Evolutionary conservation across 2,797 vertebrate species (phyloP), one percentile per base, ranked within the genome.

Genomic region (Syndactyla subalaris): DNA sequence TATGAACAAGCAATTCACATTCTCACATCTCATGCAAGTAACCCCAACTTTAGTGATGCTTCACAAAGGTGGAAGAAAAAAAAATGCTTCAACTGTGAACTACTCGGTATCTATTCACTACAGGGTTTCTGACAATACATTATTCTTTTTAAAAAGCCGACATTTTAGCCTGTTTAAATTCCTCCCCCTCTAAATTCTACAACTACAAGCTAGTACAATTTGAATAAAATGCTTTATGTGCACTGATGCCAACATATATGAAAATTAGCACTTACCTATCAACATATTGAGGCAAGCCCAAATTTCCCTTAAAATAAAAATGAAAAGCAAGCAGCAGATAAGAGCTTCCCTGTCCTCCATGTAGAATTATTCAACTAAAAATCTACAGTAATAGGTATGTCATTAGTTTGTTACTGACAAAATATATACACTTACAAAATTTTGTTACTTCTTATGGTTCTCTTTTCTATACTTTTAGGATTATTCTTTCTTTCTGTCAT

Each of bases 291-390:
- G 39, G 39, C 52, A 85, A 87, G 52, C 36, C 55, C 52, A 26
- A 70, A 82, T 92, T 93, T 88, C 43, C 48, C 48, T 70, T 61
- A 79, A 86, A 80, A 75, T 30, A 79, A 87, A 90, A 76, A 65
- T n/a, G 6, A 71, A 94, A 94, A 66, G 34, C 29, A 72, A 80
- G 57, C 45, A 89, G 30, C 41, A 65, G 43, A 46, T 70, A 65
- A 89, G 23, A 67, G 49, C 30, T 86, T 80, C 41, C 19, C 48
- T n/a, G 26, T 91, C 78, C 20, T 58, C 59, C 39, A 26, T 14
- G 14, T 1, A 82, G 51, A 87, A 76, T 54, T 65, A 66, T 2
- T 0, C 61, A 66, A 66, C 36, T 49, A 55, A 89, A 95, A 91
- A 58, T 36, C 59, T 21, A 61, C 75, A 17, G 43, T 54, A 70